Base-by-base conservation (phyloP, 2,113 vertebrate genomes). In the Aviceda subcristata region DNA sequence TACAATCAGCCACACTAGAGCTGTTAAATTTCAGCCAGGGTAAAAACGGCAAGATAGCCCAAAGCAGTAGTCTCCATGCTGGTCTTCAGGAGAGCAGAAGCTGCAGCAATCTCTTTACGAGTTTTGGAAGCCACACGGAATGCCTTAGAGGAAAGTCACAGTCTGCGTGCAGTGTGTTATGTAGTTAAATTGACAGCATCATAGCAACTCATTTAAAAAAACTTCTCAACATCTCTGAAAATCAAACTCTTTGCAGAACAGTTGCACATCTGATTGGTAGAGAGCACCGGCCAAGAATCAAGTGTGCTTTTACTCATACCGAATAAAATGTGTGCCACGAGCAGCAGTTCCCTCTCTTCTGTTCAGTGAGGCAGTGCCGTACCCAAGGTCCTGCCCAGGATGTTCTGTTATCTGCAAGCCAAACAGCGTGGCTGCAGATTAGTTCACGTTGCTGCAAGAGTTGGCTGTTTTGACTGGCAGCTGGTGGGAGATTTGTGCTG, bases 291-390 rank as follows among this genome's bases (percentile, higher is more conserved):
- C 72, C 5, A 4, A 71, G 59, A 77, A 22, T 15, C 72, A 34
- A 91, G 11, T 4, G 46, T 53, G 50, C 51, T 63, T 86, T 72
- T 60, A 67, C 76, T 92, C 66, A 72, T 41, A 11, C 6, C 1
- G 2, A 20, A 60, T 79, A 34, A 39, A 72, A 67, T 15, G 60
- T 56, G 73, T 76, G 48, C 73, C 67, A 34, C 0, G 2, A 85
- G 86, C 80, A 90, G 92, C 56, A 56, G 62, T 56, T 91, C 73
- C 43, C 64, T 89, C 67, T 71, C 23, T 29, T 8, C 39, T 30
- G 59, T 24, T 46, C 72, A 15, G 3, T 2, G 15, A 62, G 41
- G 11, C 34, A 4, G 13, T 1, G 41, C 77, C 0, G 0, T 78
- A 39, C n/a, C 60, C 48, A 29, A 27, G 66, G 50, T 86, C 55